Evolutionary conservation across 2,888 invertebrate species (phyloP).

Genomic region (Drosophila recens): DNA sequence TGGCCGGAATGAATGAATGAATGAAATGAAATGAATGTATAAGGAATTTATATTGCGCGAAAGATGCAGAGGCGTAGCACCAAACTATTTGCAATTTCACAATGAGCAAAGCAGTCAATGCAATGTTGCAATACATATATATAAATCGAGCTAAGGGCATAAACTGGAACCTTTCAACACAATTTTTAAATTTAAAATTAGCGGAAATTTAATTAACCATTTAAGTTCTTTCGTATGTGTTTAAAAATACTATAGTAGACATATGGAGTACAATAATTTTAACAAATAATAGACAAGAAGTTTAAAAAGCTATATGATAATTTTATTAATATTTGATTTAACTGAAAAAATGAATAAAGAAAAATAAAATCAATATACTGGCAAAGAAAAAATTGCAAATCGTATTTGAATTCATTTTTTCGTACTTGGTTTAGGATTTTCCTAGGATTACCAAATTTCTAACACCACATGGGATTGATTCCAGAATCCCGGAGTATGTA

Average conservation of each 20-base stretch:
- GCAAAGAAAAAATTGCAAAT: too few relatives aligned
- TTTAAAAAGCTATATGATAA: too few relatives aligned
- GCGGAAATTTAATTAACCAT: background rate
- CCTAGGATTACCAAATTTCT: too few relatives aligned
- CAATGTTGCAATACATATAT: background rate
- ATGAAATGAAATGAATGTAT: conserved; percentile 69
- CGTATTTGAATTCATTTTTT: too few relatives aligned
- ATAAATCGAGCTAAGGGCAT: too few relatives aligned
- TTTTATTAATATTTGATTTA: too few relatives aligned
- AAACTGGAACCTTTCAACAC: background rate
- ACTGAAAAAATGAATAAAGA: too few relatives aligned
- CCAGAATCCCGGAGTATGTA: too few relatives aligned
- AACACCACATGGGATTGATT: too few relatives aligned
- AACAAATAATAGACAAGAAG: background rate
- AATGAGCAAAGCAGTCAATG: background rate
- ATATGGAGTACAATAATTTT: background rate
- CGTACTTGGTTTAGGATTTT: too few relatives aligned
- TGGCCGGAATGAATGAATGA: conserved; percentile 58
- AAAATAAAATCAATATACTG: too few relatives aligned
- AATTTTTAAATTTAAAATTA: background rate
- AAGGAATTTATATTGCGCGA: conserved; percentile 72
- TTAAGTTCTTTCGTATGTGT: background rate
- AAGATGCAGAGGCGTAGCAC: conserved; percentile 43
- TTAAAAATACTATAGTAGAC: accelerated
- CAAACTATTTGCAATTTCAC: conserved; percentile 16